Conservation (phyloP, 2,113 vertebrate genomes). For the Redunca redunca region DNA sequence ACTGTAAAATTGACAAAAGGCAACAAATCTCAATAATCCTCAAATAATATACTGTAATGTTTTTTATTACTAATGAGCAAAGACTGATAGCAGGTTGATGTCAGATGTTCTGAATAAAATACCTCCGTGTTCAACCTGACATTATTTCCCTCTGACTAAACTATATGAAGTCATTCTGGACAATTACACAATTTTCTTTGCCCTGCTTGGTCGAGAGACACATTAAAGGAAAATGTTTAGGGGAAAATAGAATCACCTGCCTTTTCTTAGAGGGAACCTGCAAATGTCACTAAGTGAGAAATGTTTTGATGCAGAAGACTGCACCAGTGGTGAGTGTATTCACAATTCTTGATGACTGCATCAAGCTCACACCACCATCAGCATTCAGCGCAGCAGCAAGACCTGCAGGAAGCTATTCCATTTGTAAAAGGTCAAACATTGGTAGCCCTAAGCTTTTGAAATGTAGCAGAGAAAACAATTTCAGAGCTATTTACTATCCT, state of each 20-base stretch:
- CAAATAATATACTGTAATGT: not conserved
- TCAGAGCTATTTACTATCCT: slow-evolving; percentile 79
- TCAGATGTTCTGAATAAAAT: slow-evolving; percentile 3
- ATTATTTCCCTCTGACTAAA: slow-evolving; percentile 43
- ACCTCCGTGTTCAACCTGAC: not conserved
- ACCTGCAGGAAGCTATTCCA: slow-evolving; percentile 80
- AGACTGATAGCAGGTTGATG: slow-evolving; percentile 39
- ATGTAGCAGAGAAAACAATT: slow-evolving; percentile 83
- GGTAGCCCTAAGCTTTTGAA: slow-evolving; percentile 80
- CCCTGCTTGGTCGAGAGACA: not conserved
- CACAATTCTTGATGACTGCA: slow-evolving; percentile 83
- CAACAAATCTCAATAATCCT: not conserved
- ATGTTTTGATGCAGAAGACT: slow-evolving; percentile 80
- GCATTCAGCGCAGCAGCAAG: slow-evolving; percentile 78
- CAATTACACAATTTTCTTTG: slow-evolving; percentile 61
- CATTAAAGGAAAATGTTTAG: slow-evolving; percentile 3
- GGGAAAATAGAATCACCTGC: slow-evolving; percentile 54
- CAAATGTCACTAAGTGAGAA: slow-evolving; percentile 82
- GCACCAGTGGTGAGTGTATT: slow-evolving; percentile 77
- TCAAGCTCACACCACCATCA: slow-evolving; percentile 82
- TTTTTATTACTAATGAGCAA: slow-evolving; percentile 25
- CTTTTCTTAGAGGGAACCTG: slow-evolving; percentile 80
- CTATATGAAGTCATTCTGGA: slow-evolving; percentile 20
- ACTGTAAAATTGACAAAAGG: not conserved
- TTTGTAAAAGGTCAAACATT: slow-evolving; percentile 83